Percentiles rank a stretch among this genome's conserved stretches.
Conservation (phyloP, 2,113 vertebrate species). For the Taxidea taxus region DNA sequence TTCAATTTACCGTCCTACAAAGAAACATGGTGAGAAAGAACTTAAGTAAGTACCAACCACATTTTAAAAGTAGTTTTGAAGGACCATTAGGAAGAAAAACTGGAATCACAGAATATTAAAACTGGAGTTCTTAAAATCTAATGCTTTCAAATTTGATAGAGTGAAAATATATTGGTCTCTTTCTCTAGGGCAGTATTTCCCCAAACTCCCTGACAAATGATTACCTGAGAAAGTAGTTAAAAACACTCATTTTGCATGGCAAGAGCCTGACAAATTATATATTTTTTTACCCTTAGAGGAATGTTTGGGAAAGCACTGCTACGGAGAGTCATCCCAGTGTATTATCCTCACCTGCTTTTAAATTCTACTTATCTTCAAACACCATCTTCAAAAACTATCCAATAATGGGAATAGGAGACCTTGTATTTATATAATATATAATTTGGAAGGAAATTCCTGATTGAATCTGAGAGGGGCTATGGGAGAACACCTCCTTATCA, state of each 20-base stretch:
- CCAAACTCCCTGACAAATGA: background rate
- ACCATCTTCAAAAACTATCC: background rate
- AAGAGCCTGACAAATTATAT: background rate
- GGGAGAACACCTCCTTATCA: background rate
- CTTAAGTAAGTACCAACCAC: slow-evolving; percentile 46
- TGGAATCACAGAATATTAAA: background rate
- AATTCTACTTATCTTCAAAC: background rate
- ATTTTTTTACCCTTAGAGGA: background rate
- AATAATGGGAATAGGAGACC: background rate
- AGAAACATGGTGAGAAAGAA: slow-evolving; percentile 63
- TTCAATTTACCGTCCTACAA: slow-evolving; percentile 91
- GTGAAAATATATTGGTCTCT: background rate
- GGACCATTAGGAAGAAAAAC: background rate
- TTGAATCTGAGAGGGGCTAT: background rate
- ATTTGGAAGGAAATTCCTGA: background rate
- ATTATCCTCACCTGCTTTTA: background rate
- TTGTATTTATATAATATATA: background rate
- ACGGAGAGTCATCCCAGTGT: background rate
- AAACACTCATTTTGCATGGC: background rate
- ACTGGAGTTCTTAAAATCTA: background rate
- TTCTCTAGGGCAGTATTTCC: background rate
- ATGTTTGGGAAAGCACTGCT: background rate
- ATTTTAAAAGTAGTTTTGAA: background rate
- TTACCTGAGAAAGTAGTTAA: background rate
- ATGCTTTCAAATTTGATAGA: background rate